Conservation (phyloP, 2,888 invertebrate species). For the Ophion ventricosus region DNA sequence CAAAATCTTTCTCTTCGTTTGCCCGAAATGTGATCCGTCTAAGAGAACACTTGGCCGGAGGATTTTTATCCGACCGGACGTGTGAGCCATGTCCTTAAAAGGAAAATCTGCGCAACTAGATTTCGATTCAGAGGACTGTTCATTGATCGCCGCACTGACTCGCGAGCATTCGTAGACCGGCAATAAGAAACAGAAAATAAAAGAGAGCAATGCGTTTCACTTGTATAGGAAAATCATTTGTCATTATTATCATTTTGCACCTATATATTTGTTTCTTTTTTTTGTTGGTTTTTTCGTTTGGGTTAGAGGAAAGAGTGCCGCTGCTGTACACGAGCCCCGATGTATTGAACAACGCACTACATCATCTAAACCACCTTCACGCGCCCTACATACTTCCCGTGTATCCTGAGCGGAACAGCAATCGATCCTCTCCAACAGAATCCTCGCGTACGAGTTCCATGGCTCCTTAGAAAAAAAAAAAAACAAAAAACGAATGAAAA, state of each 20-base stretch:
- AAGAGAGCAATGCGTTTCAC: slow-evolving; percentile 38
- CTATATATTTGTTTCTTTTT: slow-evolving; percentile 72
- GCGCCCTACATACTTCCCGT: slow-evolving; percentile 77
- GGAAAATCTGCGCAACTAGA: neutral
- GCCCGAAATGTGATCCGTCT: too few species aligned
- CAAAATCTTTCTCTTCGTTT: too few species aligned
- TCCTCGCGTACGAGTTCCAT: slow-evolving; percentile 70
- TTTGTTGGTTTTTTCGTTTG: slow-evolving; percentile 73
- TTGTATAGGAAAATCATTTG: slow-evolving; percentile 69
- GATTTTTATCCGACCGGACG: too few species aligned
- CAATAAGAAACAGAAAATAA: slow-evolving; percentile 1
- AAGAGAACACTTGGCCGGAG: too few species aligned
- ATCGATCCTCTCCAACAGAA: slow-evolving; percentile 75
- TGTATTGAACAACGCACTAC: slow-evolving; percentile 82
- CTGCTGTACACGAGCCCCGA: slow-evolving; percentile 82
- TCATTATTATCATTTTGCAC: slow-evolving; percentile 76
- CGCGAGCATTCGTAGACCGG: slow-evolving; percentile 51
- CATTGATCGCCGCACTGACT: slow-evolving; percentile 25
- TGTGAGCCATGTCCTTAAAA: too few species aligned
- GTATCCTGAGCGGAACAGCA: slow-evolving; percentile 76
- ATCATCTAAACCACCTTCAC: slow-evolving; percentile 80
- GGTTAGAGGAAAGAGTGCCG: slow-evolving; percentile 82
- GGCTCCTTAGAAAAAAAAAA: slow-evolving; percentile 67
- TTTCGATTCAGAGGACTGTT: neutral
- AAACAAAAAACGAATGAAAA: slow-evolving; percentile 32